A percentile compares a stretch with the other conserved stretches of the same genome.
These are phyloP conservation scores for Drosophila novamexicana DNA, from an alignment of 1,140 invertebrate genomes.

Conservation along the genomic window DNA sequence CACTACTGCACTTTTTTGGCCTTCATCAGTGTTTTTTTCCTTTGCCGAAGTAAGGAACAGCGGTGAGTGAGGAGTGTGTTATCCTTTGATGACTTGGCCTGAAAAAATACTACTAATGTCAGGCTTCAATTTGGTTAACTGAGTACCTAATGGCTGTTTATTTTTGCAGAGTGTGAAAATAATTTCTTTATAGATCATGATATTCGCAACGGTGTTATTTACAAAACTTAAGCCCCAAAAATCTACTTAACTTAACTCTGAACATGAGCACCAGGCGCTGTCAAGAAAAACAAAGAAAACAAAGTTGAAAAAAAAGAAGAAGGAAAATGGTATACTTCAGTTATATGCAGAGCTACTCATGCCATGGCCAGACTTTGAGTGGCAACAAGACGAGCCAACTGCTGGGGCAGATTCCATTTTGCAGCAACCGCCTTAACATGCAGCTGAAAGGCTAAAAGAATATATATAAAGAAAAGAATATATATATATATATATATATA, in stretches of 20 bases:
- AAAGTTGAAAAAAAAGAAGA: background rate
- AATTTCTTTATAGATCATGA: background rate
- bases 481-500: too few relatives aligned
- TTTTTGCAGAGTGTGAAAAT: background rate
- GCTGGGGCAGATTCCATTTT: background rate
- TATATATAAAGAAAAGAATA: too few relatives aligned
- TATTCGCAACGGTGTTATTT: conserved; percentile 4
- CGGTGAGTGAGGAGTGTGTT: background rate
- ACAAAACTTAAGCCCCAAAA: background rate
- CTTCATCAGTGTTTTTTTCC: background rate
- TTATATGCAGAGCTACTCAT: background rate
- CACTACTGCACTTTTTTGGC: background rate
- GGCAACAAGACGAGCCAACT: background rate
- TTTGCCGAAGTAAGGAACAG: too few relatives aligned
- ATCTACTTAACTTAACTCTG: background rate
- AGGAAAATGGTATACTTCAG: background rate
- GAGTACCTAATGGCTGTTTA: conserved; percentile 4
- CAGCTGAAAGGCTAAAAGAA: too few relatives aligned
- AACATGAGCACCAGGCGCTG: background rate
- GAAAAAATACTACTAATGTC: background rate
- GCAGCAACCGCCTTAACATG: too few relatives aligned
- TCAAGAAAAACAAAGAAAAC: background rate
- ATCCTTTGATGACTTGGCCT: conserved; percentile 17
- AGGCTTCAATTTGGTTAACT: background rate
- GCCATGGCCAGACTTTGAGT: background rate